phyloP scores from a whole-genome alignment of 2,888 invertebrate species.

The Pilophorus perplexus region DNA sequence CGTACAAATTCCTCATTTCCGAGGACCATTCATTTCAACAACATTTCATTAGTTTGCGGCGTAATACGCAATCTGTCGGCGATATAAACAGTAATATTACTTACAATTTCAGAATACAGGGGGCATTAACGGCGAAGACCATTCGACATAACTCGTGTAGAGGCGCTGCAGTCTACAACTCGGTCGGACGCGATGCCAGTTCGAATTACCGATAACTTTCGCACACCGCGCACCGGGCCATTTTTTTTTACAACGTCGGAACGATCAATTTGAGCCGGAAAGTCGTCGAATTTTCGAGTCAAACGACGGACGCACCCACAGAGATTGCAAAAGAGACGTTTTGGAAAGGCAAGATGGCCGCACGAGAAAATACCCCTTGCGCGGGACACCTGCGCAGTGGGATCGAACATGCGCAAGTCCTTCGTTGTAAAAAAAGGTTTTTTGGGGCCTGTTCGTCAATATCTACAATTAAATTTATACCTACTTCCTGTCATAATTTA shows the following conservation, averaged over 20 bases:
- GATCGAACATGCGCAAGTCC: no score
- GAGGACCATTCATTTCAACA: not conserved
- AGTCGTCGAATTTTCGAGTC: no score
- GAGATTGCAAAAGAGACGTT: not conserved
- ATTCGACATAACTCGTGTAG: slow-evolving; percentile 61
- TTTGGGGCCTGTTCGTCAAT: no score
- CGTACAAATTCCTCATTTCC: not conserved
- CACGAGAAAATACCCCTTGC: not conserved
- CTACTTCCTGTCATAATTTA: no score
- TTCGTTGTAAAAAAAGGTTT: no score
- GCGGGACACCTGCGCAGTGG: not conserved
- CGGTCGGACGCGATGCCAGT: slow-evolving; percentile 15
- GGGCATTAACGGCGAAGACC: slow-evolving; percentile 64
- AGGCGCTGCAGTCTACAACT: slow-evolving; percentile 63
- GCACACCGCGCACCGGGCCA: slow-evolving; percentile 3
- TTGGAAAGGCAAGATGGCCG: slow-evolving; percentile 1
- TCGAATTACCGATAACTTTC: not conserved
- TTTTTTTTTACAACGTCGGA: slow-evolving; percentile 5
- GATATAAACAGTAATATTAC: slow-evolving; percentile 49
- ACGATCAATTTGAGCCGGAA: no score
- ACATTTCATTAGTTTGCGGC: slow-evolving; percentile 8
- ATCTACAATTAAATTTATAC: no score
- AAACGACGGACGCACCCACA: slow-evolving; percentile 1
- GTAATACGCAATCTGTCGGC: slow-evolving; percentile 49
- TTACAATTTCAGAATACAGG: slow-evolving; percentile 56